These are phyloP conservation scores for Chionis minor DNA, from an alignment of 2,113 vertebrate species.

Conservation along the genomic window DNA sequence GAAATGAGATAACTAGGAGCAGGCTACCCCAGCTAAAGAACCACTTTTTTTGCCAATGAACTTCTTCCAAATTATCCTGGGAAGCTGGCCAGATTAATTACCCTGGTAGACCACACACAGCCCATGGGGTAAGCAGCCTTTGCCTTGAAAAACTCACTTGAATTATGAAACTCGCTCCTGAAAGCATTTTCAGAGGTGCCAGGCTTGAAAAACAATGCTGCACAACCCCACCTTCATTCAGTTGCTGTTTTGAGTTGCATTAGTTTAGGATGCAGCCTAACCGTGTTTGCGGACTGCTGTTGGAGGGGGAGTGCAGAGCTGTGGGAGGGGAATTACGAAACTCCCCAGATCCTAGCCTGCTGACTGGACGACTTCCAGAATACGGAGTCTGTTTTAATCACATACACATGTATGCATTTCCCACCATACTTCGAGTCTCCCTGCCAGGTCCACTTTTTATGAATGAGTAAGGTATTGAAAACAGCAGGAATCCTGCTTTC, in stretches of 20 bases:
- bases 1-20: neutral
- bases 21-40: neutral
- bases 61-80: neutral
- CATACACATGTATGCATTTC: neutral
- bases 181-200: neutral
- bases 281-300: neutral
- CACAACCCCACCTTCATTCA: neutral
- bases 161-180: neutral
- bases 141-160: neutral
- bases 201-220: conserved; percentile 6
- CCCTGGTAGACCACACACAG: conserved; percentile 30
- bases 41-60: neutral
- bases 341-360: neutral
- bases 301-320: neutral
- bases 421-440: neutral
- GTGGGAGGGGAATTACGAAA: neutral
- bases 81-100: conserved; percentile 35
- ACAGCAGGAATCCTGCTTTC: neutral
- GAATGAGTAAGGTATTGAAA: neutral
- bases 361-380: neutral
- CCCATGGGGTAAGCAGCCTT: neutral
- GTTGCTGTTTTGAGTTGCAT: neutral
- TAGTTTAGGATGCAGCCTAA: neutral
- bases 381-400: neutral
- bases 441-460: neutral